Evolutionary conservation across 2,797 vertebrate species (phyloP).

Genomic region (Eutrigla gurnardus): DNA sequence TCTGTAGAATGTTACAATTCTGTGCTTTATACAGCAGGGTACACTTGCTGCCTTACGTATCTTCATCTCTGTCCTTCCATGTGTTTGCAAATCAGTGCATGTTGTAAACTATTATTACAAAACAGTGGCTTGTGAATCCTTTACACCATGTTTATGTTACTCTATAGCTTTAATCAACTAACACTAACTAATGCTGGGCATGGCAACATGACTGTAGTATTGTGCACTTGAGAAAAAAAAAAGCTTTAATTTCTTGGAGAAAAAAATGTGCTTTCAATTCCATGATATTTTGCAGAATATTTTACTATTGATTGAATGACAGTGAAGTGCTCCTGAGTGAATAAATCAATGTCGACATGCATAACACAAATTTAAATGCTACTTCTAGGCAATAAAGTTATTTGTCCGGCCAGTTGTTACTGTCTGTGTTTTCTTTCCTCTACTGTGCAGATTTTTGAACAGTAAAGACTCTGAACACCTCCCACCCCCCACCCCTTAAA

Average conservation of each 20-base stretch:
- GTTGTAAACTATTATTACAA: slow-evolving; percentile 52
- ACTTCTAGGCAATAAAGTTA: slow-evolving; percentile 74
- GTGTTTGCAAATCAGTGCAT: slow-evolving; percentile 62
- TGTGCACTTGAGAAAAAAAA: slow-evolving; percentile 25
- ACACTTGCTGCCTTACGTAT: slow-evolving; percentile 29
- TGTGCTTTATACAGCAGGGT: slow-evolving; percentile 8
- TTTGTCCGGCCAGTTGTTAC: slow-evolving; percentile 40
- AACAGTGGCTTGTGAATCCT: slow-evolving; percentile 30
- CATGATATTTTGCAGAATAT: slow-evolving; percentile 49
- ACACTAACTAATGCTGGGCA: slow-evolving; percentile 69
- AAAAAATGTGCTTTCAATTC: slow-evolving; percentile 37
- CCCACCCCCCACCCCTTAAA: background rate
- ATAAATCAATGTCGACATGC: slow-evolving; percentile 58
- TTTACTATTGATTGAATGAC: slow-evolving; percentile 47
- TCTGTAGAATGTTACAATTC: background rate
- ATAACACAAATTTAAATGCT: slow-evolving; percentile 60
- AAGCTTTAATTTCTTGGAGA: slow-evolving; percentile 26
- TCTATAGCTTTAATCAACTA: slow-evolving; percentile 61
- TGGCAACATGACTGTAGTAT: slow-evolving; percentile 48
- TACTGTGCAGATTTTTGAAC: background rate
- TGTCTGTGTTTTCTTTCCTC: slow-evolving; percentile 4
- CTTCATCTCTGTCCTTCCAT: slow-evolving; percentile 40
- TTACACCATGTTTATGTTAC: slow-evolving; percentile 38
- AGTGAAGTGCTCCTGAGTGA: slow-evolving; percentile 34
- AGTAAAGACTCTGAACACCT: no score